Conservation (phyloP, 2,797 vertebrate species). For the Bucorvus abyssinicus region DNA sequence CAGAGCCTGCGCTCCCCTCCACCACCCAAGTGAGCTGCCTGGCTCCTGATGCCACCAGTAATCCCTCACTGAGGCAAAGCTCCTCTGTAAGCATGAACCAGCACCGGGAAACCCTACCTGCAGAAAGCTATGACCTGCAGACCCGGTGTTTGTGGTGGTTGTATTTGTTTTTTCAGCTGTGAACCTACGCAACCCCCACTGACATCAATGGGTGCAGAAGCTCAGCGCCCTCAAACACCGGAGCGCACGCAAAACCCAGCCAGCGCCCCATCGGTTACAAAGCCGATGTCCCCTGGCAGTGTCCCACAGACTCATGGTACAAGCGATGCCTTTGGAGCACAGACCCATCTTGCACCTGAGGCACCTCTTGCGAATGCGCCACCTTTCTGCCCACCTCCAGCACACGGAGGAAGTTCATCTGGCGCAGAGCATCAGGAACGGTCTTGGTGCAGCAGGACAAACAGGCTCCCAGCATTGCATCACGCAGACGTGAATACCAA, state of each 20-base stretch:
- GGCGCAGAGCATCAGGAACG: neutral
- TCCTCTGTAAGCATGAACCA: neutral
- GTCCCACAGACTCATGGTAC: neutral
- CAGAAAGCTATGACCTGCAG: neutral
- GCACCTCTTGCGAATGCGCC: neutral
- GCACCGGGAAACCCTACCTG: neutral
- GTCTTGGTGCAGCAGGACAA: slow-evolving; percentile 6
- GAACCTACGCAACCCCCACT: neutral
- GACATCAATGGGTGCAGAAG: neutral
- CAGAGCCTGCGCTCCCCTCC: neutral
- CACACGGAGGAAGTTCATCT: slow-evolving; percentile 4
- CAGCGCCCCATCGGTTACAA: neutral
- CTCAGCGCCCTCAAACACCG: neutral
- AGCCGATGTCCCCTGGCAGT: neutral
- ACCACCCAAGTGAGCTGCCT: rapidly evolving
- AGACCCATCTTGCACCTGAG: neutral
- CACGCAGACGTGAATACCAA: slow-evolving; percentile 41
- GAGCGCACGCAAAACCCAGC: rapidly evolving
- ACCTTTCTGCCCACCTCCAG: neutral
- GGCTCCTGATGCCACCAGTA: too few species aligned
- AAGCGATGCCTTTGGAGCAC: neutral
- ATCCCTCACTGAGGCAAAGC: neutral
- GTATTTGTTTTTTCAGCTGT: neutral
- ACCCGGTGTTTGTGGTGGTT: neutral
- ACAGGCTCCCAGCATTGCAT: slow-evolving; percentile 37